Evolutionary conservation across 2,888 invertebrate species (phyloP).

Genomic region (Trisateles emortualis): DNA sequence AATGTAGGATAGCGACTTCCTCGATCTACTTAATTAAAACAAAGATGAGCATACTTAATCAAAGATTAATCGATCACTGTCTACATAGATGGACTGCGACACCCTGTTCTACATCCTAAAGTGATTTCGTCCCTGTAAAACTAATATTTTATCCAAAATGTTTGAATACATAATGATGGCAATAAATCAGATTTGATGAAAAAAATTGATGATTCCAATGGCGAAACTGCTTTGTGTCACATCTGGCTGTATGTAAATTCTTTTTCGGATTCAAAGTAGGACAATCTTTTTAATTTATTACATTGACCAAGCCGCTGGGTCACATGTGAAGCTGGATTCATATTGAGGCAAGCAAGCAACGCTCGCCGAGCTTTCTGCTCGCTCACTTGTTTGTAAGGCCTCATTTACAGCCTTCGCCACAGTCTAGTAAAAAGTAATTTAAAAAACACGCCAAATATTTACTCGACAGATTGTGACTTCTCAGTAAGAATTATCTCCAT

Average conservation of each 20-base stretch:
- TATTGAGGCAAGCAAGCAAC: no score
- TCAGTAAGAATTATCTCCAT: slow-evolving; percentile 48
- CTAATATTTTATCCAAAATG: not conserved
- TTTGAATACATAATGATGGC: not conserved
- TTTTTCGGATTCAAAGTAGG: no score
- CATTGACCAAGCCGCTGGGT: no score
- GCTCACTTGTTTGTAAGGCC: no score
- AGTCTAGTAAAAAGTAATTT: not conserved
- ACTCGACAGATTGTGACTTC: slow-evolving; percentile 16
- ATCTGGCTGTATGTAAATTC: no score
- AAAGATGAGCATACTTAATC: slow-evolving; percentile 9
- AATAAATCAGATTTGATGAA: not conserved
- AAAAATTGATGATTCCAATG: not conserved
- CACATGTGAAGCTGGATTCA: no score
- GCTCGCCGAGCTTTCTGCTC: no score
- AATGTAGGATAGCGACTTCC: not conserved
- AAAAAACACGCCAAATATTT: slow-evolving; percentile 15
- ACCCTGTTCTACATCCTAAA: slow-evolving; percentile 11
- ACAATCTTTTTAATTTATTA: no score
- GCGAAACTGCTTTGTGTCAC: no score
- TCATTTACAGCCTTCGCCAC: no score
- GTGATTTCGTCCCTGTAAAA: slow-evolving; percentile 9
- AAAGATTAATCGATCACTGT: slow-evolving; percentile 19
- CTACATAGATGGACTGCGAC: slow-evolving; percentile 15
- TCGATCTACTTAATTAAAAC: slow-evolving; percentile 7